Evolutionary conservation across 2,797 vertebrate species (phyloP), one percentile per base, ranked within the genome.

Genomic region (Halcyon smyrnensis): DNA sequence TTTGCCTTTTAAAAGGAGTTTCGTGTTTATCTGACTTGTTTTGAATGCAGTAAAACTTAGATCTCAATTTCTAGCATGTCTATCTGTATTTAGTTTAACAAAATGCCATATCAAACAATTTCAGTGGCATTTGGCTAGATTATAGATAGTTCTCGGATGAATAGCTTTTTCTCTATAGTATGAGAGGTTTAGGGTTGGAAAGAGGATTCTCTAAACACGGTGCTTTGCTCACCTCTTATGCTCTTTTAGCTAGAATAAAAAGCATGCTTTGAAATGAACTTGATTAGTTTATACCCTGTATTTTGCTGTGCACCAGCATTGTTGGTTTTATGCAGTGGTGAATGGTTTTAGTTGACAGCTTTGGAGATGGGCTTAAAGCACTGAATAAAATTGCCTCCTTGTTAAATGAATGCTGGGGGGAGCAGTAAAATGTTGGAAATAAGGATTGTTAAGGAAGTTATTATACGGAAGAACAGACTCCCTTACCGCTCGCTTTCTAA

Each of bases 331-430:
- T 64, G 67, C 41, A 28, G 43, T 1, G 2, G 41, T 70, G 87
- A 95, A 85, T 95, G 83, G 93, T 74, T 95, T 91, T 65, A 59
- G 79, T 78, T 94, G 85, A 86, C 87, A 82, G 91, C 91, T 91
- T 81, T 87, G 91, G 73, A 93, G 90, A 87, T 75, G 82, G 87
- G 70, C 67, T 96, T 89, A 95, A 91, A 88, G 91, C 69, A 43
- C 83, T 64, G 93, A 79, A 88, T 90, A 88, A 91, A 96, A 95
- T 86, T 95, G 67, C 79, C 80, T 93, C 74, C 80, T 94, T 96
- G 91, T 95, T 93, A 95, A 79, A 67, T 74, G 70, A 79, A 27
- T 94, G 84, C 84, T 91, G 73, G 51, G 67, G 76, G 73, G 59
- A 89, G 69, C 79, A 78, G 87, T 75, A 93, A 91, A 89, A 84